Evolutionary conservation across 2,888 invertebrate species (phyloP).

Genomic region (Drosophila gaucha): DNA sequence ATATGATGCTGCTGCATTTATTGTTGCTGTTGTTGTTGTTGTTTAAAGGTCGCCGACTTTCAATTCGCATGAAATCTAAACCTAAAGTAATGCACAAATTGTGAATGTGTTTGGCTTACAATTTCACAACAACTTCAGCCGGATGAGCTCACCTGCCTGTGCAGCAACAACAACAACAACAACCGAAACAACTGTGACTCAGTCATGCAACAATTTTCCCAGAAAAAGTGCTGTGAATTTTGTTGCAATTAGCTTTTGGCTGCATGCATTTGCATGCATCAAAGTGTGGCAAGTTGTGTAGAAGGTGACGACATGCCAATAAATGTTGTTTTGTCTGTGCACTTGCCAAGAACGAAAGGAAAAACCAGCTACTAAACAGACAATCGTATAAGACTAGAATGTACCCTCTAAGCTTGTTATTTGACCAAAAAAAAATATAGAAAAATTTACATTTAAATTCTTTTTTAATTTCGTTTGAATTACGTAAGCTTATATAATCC

Average conservation of each 20-base stretch:
- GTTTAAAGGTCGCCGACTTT: conserved; percentile 55
- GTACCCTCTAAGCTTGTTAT: neutral
- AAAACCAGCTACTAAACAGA: neutral
- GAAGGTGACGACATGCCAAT: conserved; percentile 51
- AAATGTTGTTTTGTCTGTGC: conserved; percentile 26
- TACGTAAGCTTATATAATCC: too few relatives aligned
- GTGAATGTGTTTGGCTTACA: conserved; percentile 16
- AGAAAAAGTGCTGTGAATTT: conserved; percentile 22
- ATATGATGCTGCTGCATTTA: conserved; percentile 35
- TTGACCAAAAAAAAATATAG: neutral
- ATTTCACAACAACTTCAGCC: conserved; percentile 22
- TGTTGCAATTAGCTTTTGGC: conserved; percentile 61
- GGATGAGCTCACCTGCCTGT: conserved; percentile 46
- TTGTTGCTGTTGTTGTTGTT: neutral
- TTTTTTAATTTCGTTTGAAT: too few relatives aligned
- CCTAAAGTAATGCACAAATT: conserved; percentile 13
- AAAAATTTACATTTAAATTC: too few relatives aligned
- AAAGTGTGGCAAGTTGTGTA: conserved; percentile 8
- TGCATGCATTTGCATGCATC: conserved; percentile 25
- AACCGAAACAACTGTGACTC: conserved; percentile 49
- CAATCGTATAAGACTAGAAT: neutral
- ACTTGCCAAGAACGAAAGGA: conserved; percentile 28
- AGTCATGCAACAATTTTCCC: conserved; percentile 64
- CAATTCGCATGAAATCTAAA: conserved; percentile 54
- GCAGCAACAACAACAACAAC: conserved; percentile 10